Evolutionary conservation across 2,113 vertebrate species (phyloP).

Genomic region (Serilophus lunatus): DNA sequence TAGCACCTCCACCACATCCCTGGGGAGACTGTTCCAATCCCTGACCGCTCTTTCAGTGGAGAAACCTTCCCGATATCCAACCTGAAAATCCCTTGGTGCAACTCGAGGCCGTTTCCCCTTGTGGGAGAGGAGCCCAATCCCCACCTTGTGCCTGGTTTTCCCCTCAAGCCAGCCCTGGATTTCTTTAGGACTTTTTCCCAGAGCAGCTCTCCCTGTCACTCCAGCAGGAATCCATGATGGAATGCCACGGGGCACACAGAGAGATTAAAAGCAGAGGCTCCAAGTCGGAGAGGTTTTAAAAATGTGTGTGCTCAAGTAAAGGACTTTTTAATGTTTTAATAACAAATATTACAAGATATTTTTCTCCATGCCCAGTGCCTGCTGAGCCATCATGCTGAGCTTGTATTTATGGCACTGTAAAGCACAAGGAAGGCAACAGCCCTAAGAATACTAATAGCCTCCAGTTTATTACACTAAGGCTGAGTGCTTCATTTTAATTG

Average conservation of each 20-base stretch:
- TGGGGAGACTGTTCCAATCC: background rate
- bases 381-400: slow-evolving; percentile 67
- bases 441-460: slow-evolving; percentile 71
- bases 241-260: fast-evolving
- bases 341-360: slow-evolving; percentile 71
- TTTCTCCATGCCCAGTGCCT: slow-evolving; percentile 62
- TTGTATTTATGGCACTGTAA: slow-evolving; percentile 72
- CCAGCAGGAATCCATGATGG: background rate
- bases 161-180: background rate
- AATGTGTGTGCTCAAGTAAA: slow-evolving; percentile 63
- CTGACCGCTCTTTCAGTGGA: background rate
- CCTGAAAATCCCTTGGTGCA: background rate
- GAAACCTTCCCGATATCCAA: background rate
- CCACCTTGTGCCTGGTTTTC: background rate
- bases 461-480: slow-evolving; percentile 72
- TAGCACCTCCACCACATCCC: background rate
- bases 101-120: fast-evolving
- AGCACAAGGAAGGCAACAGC: slow-evolving; percentile 64
- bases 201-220: background rate
- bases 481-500: slow-evolving; percentile 76
- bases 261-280: slow-evolving; percentile 29
- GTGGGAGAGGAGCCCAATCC: too few relatives aligned
- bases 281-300: background rate
- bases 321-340: slow-evolving; percentile 73
- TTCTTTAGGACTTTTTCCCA: background rate